Base-by-base conservation (phyloP, 2,888 invertebrate genomes). In the Congeria kusceri region DNA sequence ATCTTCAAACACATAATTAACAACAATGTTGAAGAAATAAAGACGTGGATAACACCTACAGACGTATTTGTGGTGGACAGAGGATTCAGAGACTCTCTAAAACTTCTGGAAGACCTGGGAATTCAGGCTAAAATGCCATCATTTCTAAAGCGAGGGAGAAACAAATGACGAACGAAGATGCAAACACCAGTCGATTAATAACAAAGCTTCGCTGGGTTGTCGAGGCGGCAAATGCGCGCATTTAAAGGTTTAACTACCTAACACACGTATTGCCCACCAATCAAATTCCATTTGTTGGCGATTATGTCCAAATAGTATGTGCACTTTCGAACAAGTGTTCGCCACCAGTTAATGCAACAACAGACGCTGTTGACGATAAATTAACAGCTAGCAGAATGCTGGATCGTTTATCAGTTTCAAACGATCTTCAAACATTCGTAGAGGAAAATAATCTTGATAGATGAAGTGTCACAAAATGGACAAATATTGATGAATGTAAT, bases 61-160 rank as follows among this genome's bases (percentile, higher is more conserved):
- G 83, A 81, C 29, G 29, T 81, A 7, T 77, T 81, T 80, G 61
- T 80, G 7, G 79, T 79, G 0, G 77, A 83, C 47, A 29, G 84
- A 56, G 78, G 80, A 3, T 85, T 85, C 58, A 13, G 85, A n/a
- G 80, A 83, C 32, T 66, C 84, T 0, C 9, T 80, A 53, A 3
- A 25, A 15, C 47, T 72, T 9, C 61, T 79, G n/a, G 61, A 63
- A 11, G 84, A 82, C 23, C 63, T 80, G 3, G 84, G 77, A 0
- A 82, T 82, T 15, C 11, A 65, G 32, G 66, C 80, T 0, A 62
- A 68, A 39, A 80, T 80, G 67, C 79, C 72, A 18, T 28, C 65
- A 0, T 79, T 84, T 32, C n/a, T 75, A 25, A 39, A 59, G 23
- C 68, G 58, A 57, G 82, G 77, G 47, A 79, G 32, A 71, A 75